Evolutionary conservation across 1,140 invertebrate species (phyloP).

Genomic region (Kradibia gibbosae): DNA sequence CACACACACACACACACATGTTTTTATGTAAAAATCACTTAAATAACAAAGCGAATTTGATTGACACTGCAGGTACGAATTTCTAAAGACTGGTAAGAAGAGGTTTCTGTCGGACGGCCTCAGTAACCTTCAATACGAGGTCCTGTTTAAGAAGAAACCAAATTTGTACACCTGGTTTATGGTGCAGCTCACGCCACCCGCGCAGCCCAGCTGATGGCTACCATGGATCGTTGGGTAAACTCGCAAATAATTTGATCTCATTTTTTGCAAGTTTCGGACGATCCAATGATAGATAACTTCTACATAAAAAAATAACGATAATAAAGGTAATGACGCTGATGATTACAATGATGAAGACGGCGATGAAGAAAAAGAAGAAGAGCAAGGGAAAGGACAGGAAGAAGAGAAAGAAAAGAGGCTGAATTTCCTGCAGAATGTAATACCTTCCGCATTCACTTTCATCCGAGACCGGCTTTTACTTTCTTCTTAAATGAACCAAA

Average conservation of each 20-base stretch:
- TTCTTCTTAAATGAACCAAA: background rate
- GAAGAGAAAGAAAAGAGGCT: background rate
- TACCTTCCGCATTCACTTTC: background rate
- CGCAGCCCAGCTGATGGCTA: slow-evolving; percentile 74
- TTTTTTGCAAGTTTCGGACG: slow-evolving; percentile 33
- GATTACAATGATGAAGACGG: no score
- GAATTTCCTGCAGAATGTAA: background rate
- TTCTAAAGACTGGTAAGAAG: slow-evolving; percentile 85
- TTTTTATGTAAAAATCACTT: no score
- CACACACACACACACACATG: no score
- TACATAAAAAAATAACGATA: background rate
- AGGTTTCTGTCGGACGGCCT: slow-evolving; percentile 89
- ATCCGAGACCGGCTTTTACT: background rate
- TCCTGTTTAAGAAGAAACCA: slow-evolving; percentile 79
- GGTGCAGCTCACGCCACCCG: slow-evolving; percentile 75
- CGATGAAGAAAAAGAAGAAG: background rate
- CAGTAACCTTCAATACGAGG: slow-evolving; percentile 87
- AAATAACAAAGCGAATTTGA: no score
- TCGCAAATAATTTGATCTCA: background rate
- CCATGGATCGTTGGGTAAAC: slow-evolving; percentile 70
- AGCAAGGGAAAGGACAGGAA: background rate
- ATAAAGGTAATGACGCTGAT: background rate
- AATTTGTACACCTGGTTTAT: slow-evolving; percentile 85
- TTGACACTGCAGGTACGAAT: slow-evolving; percentile 81
- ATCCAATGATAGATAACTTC: background rate